Base-by-base conservation (phyloP, 2,888 invertebrate species). In the Catocala fraxini region DNA sequence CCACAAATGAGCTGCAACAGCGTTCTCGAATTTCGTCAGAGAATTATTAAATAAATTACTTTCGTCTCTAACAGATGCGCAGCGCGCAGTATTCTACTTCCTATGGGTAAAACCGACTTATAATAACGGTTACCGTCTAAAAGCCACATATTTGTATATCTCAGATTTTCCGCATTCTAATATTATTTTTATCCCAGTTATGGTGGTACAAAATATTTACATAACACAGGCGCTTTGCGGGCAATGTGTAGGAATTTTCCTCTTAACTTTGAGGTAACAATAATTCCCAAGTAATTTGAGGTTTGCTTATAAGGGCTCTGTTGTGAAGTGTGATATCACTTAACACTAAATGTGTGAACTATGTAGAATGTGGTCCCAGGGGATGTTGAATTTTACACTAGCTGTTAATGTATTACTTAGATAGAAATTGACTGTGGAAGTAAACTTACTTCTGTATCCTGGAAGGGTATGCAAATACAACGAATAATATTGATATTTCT, bases 221-320 rank as follows among this genome's bases (percentile, higher is more conserved):
- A 53, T 42, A 53, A 43, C 52, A 43, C 25, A 10, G 42, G 25
- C 10, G 51, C 15, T 41, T n/a, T 41, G 39, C 10, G 47, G 46
- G 45, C 5, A 3, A 39, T 33, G 35, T 11, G 35, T n/a, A 35
- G 11, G 56, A 6, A 56, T 51, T 61, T 61, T 47, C 56, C 41
- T 56, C 4, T 41, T 41, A 51, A 46, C 15, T 43, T 47, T 56
- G 52, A 43, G 25, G 11, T 13, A 57, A 55, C 12, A 46, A 49
- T 53, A 39, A 35, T 49, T 39, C 13, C 13, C 6, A 41, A 34
- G 52, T 61, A 56, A 52, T 56, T 61, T 52, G 56, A 48, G 52
- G 47, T 56, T 35, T 61, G 25, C 13, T 7, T 61, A 9, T n/a
- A 15, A 47, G 11, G 41, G 42, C 15, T 49, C 15, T 4, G 47